A percentile compares a stretch with the other conserved stretches of the same genome.
phyloP scores from a whole-genome alignment of 2,888 invertebrate genomes.

The Agriotes lineatus region DNA sequence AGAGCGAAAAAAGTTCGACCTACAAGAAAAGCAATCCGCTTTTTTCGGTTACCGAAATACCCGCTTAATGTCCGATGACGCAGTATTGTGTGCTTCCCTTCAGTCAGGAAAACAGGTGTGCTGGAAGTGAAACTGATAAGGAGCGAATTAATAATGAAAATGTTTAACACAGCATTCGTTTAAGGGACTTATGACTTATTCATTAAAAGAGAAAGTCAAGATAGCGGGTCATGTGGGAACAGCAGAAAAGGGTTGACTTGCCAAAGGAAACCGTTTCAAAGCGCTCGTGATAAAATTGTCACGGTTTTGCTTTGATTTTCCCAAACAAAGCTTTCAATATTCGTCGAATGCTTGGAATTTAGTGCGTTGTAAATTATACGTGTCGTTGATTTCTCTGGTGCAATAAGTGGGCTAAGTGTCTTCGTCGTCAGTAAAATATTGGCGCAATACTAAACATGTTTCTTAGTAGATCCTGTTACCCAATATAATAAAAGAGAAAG shows the following conservation, averaged over 20 bases:
- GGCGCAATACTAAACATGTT: no score
- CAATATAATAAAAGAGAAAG: no score
- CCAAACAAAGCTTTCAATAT: slow-evolving; percentile 1
- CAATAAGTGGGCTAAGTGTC: no score
- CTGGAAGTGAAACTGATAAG: slow-evolving; percentile 11
- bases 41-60: no score
- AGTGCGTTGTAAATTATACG: background rate
- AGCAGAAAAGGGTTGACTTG: background rate
- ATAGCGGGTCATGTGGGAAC: slow-evolving; percentile 12
- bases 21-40: no score
- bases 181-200: slow-evolving; percentile 20
- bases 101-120: slow-evolving; percentile 7
- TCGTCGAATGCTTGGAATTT: background rate
- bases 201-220: slow-evolving; percentile 9
- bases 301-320: slow-evolving; percentile 17
- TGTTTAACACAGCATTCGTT: slow-evolving; percentile 14
- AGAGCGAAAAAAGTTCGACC: no score
- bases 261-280: slow-evolving; percentile 13
- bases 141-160: slow-evolving; percentile 12
- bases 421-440: no score
- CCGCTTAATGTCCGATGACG: slow-evolving; percentile 3
- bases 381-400: no score
- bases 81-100: slow-evolving; percentile 1
- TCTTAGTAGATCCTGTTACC: no score
- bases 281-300: slow-evolving; percentile 5